phyloP scores from a whole-genome alignment of 2,113 vertebrate species.

The Gymnobelideus leadbeateri region DNA sequence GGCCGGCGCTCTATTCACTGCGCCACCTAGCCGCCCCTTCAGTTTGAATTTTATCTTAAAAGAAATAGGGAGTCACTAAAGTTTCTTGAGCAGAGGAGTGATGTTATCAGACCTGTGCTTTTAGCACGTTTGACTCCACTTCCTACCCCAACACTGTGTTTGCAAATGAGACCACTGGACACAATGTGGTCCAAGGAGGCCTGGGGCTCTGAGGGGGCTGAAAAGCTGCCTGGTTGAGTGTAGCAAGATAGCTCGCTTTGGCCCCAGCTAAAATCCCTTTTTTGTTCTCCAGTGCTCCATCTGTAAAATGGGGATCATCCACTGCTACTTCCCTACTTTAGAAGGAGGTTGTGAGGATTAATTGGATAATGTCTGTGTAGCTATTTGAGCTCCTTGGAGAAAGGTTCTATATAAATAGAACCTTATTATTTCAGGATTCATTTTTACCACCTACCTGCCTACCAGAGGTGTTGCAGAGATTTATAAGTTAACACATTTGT shows the following conservation, averaged over 20 bases:
- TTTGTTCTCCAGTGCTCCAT: background rate
- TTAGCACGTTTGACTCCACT: background rate
- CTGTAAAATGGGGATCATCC: conserved; percentile 49
- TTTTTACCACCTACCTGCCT: conserved; percentile 27
- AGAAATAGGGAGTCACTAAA: background rate
- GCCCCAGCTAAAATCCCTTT: background rate
- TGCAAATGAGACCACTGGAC: background rate
- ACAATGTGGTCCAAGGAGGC: background rate
- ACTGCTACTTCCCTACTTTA: conserved; percentile 9
- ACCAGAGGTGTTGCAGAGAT: background rate
- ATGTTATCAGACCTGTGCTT: background rate
- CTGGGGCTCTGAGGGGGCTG: background rate
- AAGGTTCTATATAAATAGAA: conserved; percentile 30
- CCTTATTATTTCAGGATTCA: conserved; percentile 46
- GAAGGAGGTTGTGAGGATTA: conserved; percentile 21
- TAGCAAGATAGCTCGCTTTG: background rate
- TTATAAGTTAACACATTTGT: background rate
- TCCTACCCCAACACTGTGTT: background rate
- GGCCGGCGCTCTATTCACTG: too few species aligned
- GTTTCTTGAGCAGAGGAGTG: background rate
- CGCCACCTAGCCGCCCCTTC: too few species aligned
- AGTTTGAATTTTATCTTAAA: background rate
- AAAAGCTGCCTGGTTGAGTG: background rate
- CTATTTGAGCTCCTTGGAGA: conserved; percentile 14
- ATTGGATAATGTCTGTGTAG: background rate